Evolutionary conservation across 2,113 vertebrate species (phyloP), one percentile per base, ranked within the genome.

Genomic region (Oophaga pumilio): DNA sequence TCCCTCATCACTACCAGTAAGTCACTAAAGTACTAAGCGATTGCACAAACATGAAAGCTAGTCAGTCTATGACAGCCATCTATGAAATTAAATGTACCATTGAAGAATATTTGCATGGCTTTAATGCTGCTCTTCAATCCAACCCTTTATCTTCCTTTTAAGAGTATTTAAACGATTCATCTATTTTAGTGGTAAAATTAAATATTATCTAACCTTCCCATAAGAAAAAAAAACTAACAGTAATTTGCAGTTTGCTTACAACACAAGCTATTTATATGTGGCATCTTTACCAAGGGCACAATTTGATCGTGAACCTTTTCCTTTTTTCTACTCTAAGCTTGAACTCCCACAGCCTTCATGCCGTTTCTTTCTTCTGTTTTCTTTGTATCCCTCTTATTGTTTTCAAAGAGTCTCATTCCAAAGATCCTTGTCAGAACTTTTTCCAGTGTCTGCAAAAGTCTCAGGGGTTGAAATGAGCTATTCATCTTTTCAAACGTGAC

Each of bases 361-460:
- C 26, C 18, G 87, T 77, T 88, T 43, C 87, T 88, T 88, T 88
- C 60, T 88, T 83, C 87, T 84, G 50, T 56, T 76, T 77, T 83
- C 86, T 84, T 88, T 88, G 81, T 88, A 88, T 88, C 73, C 43
- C 49, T 77, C 81, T 60, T 60, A 88, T 88, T 88, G 87, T 88
- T 88, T 88, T 88, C 87, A 88, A 88, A 88, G 87, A 68, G 71
- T 88, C 84, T 88, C 87, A 83, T 88, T 88, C 87, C 81, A 84
- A 88, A 88, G 87, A 88, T 88, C 87, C 80, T 88, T 84, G 87
- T 84, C 87, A 88, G 69, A 88, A 88, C 80, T 88, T 76, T 83
- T 88, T 77, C 87, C 81, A 76, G 71, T 88, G 87, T 88, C 80
- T 88, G 80, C 87, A 66, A 49, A 88, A 83, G 81, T 88, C 87